Base-by-base conservation (phyloP, 2,797 vertebrate species). In the Periophthalmus magnuspinnatus region DNA sequence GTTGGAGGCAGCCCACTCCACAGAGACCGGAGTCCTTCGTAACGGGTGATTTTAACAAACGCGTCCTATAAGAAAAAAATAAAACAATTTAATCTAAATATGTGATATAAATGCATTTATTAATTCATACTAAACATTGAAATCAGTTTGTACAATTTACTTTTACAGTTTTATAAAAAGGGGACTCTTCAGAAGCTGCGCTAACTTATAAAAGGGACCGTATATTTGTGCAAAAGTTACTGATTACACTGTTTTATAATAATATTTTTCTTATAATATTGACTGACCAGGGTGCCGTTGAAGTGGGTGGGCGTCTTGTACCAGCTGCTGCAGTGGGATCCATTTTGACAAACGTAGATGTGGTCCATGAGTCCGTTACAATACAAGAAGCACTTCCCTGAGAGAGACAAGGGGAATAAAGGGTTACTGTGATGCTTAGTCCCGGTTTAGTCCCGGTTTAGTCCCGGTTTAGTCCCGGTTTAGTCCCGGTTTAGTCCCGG, bases 1-100 rank as follows among this genome's bases (percentile, higher is more conserved):
- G 97, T 99, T 28, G 97, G 97, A 1, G 97, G 96, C 16, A 99
- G 92, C 21, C 97, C 97, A 0, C 97, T 99, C 97, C 97, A 99
- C 80, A 99, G 89, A 60, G 97, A 97, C 69, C 92, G 81, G 78
- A 96, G 70, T 22, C 97, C 97, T 83, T 99, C 97, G 0, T 96
- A 78, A 19, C 96, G 95, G 0, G 90, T 92, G 70, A 99, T 99
- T 91, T 99, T 98, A 88, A 98, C 94, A 84, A 99, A 99, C 10
- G 97, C 97, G 13, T 99, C 97, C 97, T 97, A 1, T 16, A 77
- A 74, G 21, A 64, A 21, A 78, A 75, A 17, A 67, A 19, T 3
- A 14, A 67, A n/a, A 55, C 28, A 21, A 1, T 6, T 24, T 28
- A 28, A 28, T 28, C 28, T 28, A 28, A 28, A 28, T 28, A 22